Conservation (phyloP, 2,113 vertebrate genomes). For the Sturnus vulgaris region DNA sequence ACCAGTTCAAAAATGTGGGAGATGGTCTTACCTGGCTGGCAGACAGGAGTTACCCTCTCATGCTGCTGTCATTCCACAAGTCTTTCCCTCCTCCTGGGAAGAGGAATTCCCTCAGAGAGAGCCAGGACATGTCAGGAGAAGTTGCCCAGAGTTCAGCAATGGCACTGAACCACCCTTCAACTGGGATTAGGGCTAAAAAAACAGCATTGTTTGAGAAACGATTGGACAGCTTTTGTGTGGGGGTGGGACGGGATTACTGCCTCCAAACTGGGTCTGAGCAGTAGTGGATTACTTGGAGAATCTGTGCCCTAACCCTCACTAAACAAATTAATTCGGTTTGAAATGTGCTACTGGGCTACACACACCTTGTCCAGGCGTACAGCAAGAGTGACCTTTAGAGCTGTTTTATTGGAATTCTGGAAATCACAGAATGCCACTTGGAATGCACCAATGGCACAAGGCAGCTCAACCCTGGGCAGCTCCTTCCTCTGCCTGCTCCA, state of each 20-base stretch:
- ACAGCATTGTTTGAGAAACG: background rate
- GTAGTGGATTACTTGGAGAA: slow-evolving; percentile 26
- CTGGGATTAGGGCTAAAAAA: slow-evolving; percentile 21
- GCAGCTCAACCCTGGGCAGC: background rate
- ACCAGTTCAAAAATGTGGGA: background rate
- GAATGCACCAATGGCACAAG: background rate
- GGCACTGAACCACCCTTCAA: background rate
- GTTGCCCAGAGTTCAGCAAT: background rate
- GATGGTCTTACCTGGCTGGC: background rate
- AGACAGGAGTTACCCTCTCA: background rate
- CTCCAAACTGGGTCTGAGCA: slow-evolving; percentile 12
- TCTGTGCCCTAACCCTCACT: background rate
- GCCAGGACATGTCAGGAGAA: background rate
- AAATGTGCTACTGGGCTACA: background rate
- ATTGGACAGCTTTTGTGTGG: slow-evolving; percentile 31
- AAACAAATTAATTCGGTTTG: background rate
- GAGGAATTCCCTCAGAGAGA: background rate
- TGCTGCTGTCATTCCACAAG: background rate
- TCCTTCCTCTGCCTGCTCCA: background rate
- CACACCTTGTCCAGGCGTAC: background rate
- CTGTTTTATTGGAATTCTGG: background rate
- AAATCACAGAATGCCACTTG: background rate
- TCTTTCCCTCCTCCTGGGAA: background rate
- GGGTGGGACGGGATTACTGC: slow-evolving; percentile 47
- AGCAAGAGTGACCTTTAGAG: accelerated